phyloP scores from a whole-genome alignment of 2,797 vertebrate species.

The Zalophus californianus region DNA sequence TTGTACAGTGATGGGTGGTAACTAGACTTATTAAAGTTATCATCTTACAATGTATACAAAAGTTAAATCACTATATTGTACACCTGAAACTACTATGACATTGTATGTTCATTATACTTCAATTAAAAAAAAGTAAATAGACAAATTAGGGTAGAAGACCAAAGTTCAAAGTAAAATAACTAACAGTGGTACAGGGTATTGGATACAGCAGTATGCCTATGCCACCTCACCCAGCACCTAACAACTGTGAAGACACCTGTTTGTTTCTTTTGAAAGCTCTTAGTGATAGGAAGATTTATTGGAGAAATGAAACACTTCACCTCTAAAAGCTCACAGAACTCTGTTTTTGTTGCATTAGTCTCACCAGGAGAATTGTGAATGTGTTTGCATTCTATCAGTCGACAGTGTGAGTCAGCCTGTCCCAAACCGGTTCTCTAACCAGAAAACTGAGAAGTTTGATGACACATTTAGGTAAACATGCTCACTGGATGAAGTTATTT shows the following conservation, averaged over 20 bases:
- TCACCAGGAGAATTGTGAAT: constrained; percentile 82
- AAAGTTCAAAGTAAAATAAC: neutral
- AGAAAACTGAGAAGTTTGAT: constrained; percentile 84
- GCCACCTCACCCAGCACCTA: constrained; percentile 23
- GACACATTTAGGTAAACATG: constrained; percentile 86
- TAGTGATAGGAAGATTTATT: constrained; percentile 76
- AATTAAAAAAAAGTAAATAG: neutral
- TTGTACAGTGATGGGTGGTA: neutral
- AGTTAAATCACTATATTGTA: neutral
- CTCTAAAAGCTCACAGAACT: constrained; percentile 73
- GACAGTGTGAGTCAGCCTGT: constrained; percentile 83
- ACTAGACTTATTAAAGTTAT: neutral
- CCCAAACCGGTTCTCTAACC: constrained; percentile 84
- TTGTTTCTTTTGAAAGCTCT: constrained; percentile 71
- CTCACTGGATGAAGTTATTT: constrained; percentile 84
- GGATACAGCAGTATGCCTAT: neutral
- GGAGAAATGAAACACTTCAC: constrained; percentile 69
- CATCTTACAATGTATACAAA: neutral
- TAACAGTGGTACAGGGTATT: neutral
- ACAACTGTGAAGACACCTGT: constrained; percentile 56
- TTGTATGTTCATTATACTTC: neutral
- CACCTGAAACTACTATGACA: neutral
- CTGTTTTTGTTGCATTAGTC: constrained; percentile 65
- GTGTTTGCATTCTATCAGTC: constrained; percentile 82
- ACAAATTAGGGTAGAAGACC: neutral